phyloP scores from a whole-genome alignment of 2,888 invertebrate species.

The Euplexia lucipara region DNA sequence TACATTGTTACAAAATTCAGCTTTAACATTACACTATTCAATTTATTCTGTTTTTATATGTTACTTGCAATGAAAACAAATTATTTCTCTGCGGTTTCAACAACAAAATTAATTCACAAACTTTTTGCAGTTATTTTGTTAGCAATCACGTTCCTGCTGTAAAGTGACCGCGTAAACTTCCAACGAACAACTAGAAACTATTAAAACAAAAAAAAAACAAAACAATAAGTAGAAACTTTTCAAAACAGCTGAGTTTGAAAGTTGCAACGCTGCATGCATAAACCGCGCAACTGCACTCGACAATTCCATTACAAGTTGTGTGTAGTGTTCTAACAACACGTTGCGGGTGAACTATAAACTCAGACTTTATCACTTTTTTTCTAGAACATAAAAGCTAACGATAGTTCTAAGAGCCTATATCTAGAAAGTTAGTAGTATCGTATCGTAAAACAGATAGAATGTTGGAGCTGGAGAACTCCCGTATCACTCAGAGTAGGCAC shows the following conservation, averaged over 20 bases:
- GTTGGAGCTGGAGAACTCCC: slow-evolving; percentile 5
- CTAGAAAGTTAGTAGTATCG: slow-evolving; percentile 40
- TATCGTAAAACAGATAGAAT: slow-evolving; percentile 39
- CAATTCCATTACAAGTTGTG: slow-evolving; percentile 65
- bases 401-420: slow-evolving; percentile 37
- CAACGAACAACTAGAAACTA: slow-evolving; percentile 35
- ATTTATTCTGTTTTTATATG: neutral
- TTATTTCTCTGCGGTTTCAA: slow-evolving; percentile 11
- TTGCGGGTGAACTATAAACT: slow-evolving; percentile 55
- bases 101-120: slow-evolving; percentile 22
- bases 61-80: slow-evolving; percentile 8
- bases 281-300: slow-evolving; percentile 59
- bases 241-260: slow-evolving; percentile 61
- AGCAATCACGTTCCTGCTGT: slow-evolving; percentile 33
- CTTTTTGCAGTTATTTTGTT: slow-evolving; percentile 27
- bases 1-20: too few species aligned
- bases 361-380: slow-evolving; percentile 60
- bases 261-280: slow-evolving; percentile 62
- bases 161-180: slow-evolving; percentile 51
- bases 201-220: slow-evolving; percentile 42
- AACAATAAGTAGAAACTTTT: slow-evolving; percentile 55
- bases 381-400: slow-evolving; percentile 39
- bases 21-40: too few species aligned
- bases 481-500: slow-evolving; percentile 15
- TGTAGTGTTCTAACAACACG: slow-evolving; percentile 45